These are phyloP conservation scores for Oryzias curvinotus DNA, from an alignment of 2,113 vertebrate genomes.

Conservation along the genomic window DNA sequence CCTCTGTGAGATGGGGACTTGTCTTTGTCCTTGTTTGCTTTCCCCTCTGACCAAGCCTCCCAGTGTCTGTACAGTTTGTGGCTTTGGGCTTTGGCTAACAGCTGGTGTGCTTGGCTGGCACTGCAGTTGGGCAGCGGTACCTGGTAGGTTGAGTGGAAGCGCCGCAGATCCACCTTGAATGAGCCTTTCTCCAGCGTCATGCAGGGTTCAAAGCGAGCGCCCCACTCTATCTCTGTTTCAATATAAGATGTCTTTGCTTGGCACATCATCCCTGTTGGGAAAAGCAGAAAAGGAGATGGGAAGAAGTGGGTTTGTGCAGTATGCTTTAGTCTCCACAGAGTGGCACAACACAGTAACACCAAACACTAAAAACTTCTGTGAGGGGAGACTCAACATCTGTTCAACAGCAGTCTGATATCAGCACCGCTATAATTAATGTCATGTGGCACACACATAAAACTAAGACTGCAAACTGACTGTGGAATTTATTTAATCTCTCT, in stretches of 20 bases:
- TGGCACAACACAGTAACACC: neutral
- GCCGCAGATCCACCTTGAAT: conserved; percentile 50
- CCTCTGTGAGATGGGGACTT: conserved; percentile 6
- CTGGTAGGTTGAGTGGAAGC: conserved; percentile 57
- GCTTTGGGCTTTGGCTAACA: conserved; percentile 22
- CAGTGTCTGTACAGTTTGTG: conserved; percentile 10
- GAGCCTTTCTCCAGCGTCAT: conserved; percentile 50
- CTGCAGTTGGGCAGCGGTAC: conserved; percentile 55
- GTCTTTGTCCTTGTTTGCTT: conserved; percentile 1
- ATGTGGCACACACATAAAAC: too few relatives aligned
- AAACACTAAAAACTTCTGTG: too few relatives aligned
- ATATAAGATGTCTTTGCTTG: conserved; percentile 29
- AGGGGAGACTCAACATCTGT: too few relatives aligned
- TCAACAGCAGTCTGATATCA: too few relatives aligned
- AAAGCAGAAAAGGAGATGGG: neutral
- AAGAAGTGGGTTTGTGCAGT: conserved; percentile 4
- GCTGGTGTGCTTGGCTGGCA: conserved; percentile 27
- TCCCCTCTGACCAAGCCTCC: conserved; percentile 10
- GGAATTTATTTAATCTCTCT: too few relatives aligned
- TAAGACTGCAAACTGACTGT: too few relatives aligned
- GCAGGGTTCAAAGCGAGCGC: conserved; percentile 52
- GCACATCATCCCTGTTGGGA: conserved; percentile 35
- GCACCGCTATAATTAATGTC: too few relatives aligned
- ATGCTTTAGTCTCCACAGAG: conserved; percentile 19
- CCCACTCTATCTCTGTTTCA: conserved; percentile 38